These are phyloP conservation scores for Barypeithes pellucidus DNA, from an alignment of 2,888 invertebrate genomes.

Conservation along the genomic window DNA sequence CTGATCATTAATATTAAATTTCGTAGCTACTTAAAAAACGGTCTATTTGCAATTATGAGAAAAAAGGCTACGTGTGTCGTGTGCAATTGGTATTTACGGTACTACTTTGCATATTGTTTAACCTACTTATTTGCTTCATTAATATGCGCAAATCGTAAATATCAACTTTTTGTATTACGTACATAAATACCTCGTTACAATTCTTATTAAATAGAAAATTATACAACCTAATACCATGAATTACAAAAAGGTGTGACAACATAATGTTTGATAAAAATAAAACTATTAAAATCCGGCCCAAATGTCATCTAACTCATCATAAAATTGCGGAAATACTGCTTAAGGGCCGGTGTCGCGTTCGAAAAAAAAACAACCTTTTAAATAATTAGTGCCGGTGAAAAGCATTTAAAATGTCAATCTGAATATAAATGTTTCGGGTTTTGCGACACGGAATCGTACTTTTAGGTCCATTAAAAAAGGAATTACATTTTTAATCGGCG, in stretches of 20 bases:
- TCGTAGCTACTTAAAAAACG: too few relatives aligned
- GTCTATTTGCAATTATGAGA: too few relatives aligned
- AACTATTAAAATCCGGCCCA: not conserved
- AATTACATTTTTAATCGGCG: not conserved
- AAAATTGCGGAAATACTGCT: slow-evolving; percentile 10
- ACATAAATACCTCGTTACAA: too few relatives aligned
- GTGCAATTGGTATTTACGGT: too few relatives aligned
- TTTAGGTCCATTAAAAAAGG: slow-evolving; percentile 4
- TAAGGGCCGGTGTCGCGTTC: slow-evolving; percentile 3
- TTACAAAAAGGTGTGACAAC: not conserved
- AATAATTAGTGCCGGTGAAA: slow-evolving; percentile 13
- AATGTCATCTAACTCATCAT: slow-evolving; percentile 10
- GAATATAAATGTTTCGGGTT: slow-evolving; percentile 8
- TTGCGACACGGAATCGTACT: slow-evolving; percentile 4
- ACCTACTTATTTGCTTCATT: too few relatives aligned
- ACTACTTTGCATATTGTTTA: too few relatives aligned
- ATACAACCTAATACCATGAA: too few relatives aligned
- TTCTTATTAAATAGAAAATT: too few relatives aligned
- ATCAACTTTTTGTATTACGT: too few relatives aligned
- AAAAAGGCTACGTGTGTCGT: too few relatives aligned
- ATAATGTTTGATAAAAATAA: not conserved
- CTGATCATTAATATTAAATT: too few relatives aligned
- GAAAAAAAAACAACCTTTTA: slow-evolving; percentile 26
- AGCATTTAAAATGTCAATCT: slow-evolving; percentile 13
- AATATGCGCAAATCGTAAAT: too few relatives aligned